phyloP scores from a whole-genome alignment of 1,140 invertebrate genomes.

The Pseudomyrmex dendroicus region DNA sequence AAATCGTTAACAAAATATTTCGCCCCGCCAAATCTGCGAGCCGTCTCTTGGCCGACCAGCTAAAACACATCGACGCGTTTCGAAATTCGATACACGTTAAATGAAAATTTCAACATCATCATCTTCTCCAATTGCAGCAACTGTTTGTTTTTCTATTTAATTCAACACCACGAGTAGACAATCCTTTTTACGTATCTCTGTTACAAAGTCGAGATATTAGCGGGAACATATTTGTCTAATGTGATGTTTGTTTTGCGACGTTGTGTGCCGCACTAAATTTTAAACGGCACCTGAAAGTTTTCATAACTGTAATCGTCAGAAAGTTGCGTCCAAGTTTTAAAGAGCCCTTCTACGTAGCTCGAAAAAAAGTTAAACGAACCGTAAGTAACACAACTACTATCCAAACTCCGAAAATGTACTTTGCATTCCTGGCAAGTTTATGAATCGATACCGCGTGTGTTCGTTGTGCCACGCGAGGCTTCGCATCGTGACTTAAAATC shows the following conservation, averaged over 20 bases:
- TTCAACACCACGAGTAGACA: too few relatives aligned
- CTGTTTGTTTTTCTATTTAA: too few relatives aligned
- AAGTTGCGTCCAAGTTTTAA: not conserved
- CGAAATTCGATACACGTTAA: constrained; percentile 47
- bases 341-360: constrained; percentile 1
- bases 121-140: too few relatives aligned
- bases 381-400: constrained; percentile 33
- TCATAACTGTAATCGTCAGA: constrained; percentile 1
- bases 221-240: not conserved
- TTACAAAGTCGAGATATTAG: too few relatives aligned
- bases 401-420: constrained; percentile 45
- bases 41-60: constrained; percentile 35
- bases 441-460: constrained; percentile 55
- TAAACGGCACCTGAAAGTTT: not conserved
- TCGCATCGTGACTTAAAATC: constrained; percentile 49
- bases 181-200: too few relatives aligned
- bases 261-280: not conserved
- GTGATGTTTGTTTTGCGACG: not conserved
- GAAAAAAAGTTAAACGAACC: constrained; percentile 25
- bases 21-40: constrained; percentile 59
- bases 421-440: constrained; percentile 65
- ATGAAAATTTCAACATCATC: too few relatives aligned
- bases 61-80: constrained; percentile 59
- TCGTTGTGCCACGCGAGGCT: constrained; percentile 49
- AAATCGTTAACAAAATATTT: constrained; percentile 55